Conservation (phyloP, 2,888 invertebrate species). For the Pyrochroa serraticornis region DNA sequence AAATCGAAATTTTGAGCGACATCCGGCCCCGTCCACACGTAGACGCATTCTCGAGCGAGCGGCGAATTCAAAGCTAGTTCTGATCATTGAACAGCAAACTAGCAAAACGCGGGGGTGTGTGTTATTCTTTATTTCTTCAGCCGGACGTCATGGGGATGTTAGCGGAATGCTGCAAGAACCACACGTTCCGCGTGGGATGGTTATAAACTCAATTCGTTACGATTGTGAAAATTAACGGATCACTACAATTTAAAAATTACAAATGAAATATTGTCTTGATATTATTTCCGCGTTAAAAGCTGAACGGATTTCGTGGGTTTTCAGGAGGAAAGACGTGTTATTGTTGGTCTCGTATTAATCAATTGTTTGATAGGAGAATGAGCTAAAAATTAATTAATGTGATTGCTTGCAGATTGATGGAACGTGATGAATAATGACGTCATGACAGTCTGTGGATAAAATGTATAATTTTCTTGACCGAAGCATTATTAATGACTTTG, state of each 20-base stretch:
- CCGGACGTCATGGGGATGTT: constrained; percentile 35
- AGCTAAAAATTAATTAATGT: constrained; percentile 36
- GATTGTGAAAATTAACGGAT: constrained; percentile 9
- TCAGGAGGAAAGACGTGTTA: too few species aligned
- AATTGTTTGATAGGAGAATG: too few species aligned
- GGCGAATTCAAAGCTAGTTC: not conserved
- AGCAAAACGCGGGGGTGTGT: constrained; percentile 1
- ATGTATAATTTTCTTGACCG: constrained; percentile 56
- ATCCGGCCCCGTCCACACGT: too few species aligned
- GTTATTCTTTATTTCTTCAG: constrained; percentile 8
- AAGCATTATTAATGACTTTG: constrained; percentile 54
- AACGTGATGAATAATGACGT: constrained; percentile 51
- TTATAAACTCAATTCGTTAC: constrained; percentile 13
- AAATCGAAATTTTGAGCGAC: too few species aligned
- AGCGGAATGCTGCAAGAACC: constrained; percentile 8
- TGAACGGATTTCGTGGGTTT: too few species aligned
- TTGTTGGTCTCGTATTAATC: too few species aligned
- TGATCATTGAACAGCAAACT: not conserved
- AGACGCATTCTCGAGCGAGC: too few species aligned
- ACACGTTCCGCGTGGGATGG: constrained; percentile 2
- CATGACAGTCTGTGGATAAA: constrained; percentile 56
- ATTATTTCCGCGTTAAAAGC: not conserved
- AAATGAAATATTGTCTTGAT: not conserved
- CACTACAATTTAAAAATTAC: constrained; percentile 1
- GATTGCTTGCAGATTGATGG: constrained; percentile 38